Evolutionary conservation across 2,797 vertebrate genomes (phyloP), one percentile per base, ranked within the genome.

Genomic region (Gymnopithys bicolor): DNA sequence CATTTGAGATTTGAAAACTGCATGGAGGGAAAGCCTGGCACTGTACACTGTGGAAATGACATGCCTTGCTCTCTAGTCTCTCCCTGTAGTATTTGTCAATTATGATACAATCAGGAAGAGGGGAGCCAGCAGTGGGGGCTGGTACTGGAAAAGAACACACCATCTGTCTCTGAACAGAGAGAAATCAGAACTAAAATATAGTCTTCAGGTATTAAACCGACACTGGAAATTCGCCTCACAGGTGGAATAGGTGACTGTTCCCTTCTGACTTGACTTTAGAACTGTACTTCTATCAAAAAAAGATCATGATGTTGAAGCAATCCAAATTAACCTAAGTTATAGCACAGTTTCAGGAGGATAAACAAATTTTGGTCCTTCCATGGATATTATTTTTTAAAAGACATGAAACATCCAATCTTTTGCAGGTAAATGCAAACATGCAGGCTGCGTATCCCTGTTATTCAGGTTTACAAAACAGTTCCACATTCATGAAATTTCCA

Each of bases 41-140:
- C 33, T 28, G 39, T 2, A 68, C 1, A 5, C 10, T 52, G 11
- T 8, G 41, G 28, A 15, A 75, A 59, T 1, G 0, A 16, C 37
- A 75, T 17, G 17, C 14, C 60, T 71, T 89, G 19, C 9, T 49
- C 22, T 78, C 28, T 39, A 5, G 67, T 23, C 17, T 59, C 22
- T 71, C 28, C 33, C 19, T 81, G 70, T 33, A n/a, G 13, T 37
- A 60, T 75, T 70, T 59, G 21, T 49, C 48, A 73, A 23, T 49
- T 43, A 22, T 18, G 9, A 59, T 22, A 19, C 1, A 3, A 51
- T 63, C 28, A 79, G 66, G 30, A 88, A 84, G 23, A 71, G 4
- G 6, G 3, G 13, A 84, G 46, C 19, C 68, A 69, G 4, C 22
- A 56, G 9, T 2, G 10, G 7, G 17, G 66, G 16, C 15, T 48